Evolutionary conservation across 2,113 vertebrate genomes (phyloP), one percentile per base, ranked within the genome.

Genomic region (Rana temporaria): DNA sequence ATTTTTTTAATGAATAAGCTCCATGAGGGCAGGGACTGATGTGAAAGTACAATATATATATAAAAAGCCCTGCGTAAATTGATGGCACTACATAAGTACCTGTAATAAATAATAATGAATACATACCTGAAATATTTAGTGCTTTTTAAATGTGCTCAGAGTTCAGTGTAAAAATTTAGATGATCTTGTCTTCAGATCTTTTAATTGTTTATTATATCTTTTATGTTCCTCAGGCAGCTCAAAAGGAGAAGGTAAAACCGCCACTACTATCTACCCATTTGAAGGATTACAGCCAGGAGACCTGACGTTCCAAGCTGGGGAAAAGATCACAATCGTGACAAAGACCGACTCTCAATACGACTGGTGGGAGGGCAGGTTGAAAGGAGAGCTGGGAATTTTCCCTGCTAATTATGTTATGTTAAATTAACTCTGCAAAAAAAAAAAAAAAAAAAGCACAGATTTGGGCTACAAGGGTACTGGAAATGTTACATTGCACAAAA

Each of bases 351-450:
- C 96, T 0, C 93, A 98, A 86, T 97, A 96, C 60, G 97, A 99
- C 85, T 99, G 98, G 98, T 99, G 98, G 97, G 98, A 99, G 89
- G 98, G 98, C 60, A 91, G 80, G 20, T 81, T 93, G 55, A 89
- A 90, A 63, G 96, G 95, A 9, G 88, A 89, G 59, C 94, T 94
- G 22, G 97, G 98, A n/a, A 97, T 99, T 88, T 99, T 99, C 74
- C 98, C 98, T 56, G 98, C 98, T 75, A 99, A 99, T 93, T 99
- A 97, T 34, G 96, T 98, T 78, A 87, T 95, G 1, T 90, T 92
- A 81, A 89, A 81, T 85, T 73, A 79, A 15, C 42, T 48, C 42
- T 48, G 42, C 42, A 48, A 11, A 48, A 48, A 30, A 48, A 11
- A 48, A 48, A 30, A 30, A 30, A 30, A 30, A 30, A 30, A 14